These are phyloP conservation scores for Glyphotaelius pellucidus DNA, from an alignment of 2,888 invertebrate species.

Conservation along the genomic window DNA sequence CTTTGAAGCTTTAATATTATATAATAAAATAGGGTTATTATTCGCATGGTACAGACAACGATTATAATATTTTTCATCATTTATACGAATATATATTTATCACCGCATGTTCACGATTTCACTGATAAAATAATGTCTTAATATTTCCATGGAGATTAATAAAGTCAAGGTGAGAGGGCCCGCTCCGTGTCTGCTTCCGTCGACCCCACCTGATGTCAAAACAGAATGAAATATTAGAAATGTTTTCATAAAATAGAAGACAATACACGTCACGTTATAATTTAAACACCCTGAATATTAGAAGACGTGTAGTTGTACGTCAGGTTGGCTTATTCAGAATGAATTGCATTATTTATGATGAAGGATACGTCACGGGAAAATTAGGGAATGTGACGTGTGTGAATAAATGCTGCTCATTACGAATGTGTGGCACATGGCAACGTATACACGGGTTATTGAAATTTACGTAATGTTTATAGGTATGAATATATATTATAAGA, in stretches of 20 bases:
- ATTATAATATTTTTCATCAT: conserved; percentile 25
- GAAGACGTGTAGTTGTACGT: background rate
- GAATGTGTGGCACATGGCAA: background rate
- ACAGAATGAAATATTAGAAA: conserved; percentile 20
- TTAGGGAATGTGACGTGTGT: background rate
- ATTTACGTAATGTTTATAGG: background rate
- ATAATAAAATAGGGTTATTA: conserved; percentile 52
- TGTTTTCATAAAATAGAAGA: conserved; percentile 5
- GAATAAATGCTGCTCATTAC: background rate
- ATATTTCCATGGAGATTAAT: conserved; percentile 16
- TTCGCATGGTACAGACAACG: conserved; percentile 44
- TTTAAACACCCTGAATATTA: conserved; percentile 5
- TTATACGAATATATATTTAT: conserved; percentile 42
- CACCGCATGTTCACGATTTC: conserved; percentile 43
- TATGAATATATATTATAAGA: background rate
- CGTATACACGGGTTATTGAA: background rate
- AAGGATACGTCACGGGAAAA: background rate
- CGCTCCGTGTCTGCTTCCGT: conserved; percentile 8
- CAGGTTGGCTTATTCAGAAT: background rate
- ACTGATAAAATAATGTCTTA: conserved; percentile 39
- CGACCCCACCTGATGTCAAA: conserved; percentile 48
- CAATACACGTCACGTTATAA: conserved; percentile 7
- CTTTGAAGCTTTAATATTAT: conserved; percentile 59
- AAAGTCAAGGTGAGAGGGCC: conserved; percentile 16
- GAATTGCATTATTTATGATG: background rate